Percentiles rank a stretch among this genome's conserved stretches.
Evolutionary conservation across 2,113 vertebrate genomes (phyloP).

Genomic region (Benitochromis conjunctus): DNA sequence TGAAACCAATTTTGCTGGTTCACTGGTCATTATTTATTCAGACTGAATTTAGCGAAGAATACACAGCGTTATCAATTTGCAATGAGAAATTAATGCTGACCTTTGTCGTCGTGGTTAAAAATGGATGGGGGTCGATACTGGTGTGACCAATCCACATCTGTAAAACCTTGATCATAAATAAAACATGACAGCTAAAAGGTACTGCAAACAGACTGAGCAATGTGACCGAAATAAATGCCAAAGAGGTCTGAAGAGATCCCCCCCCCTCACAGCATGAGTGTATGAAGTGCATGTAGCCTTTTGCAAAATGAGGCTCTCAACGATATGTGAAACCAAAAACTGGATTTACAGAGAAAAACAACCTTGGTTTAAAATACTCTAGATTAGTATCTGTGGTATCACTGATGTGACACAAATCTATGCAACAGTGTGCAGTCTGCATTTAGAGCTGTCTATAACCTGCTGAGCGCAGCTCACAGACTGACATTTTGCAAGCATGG

Average conservation of each 20-base stretch:
- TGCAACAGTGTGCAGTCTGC: not conserved
- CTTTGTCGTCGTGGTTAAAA: not conserved
- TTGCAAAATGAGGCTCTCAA: not conserved
- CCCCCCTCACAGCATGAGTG: not conserved
- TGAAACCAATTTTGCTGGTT: not conserved
- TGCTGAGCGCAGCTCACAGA: not conserved
- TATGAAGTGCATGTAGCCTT: not conserved
- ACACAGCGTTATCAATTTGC: not conserved
- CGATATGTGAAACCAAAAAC: not conserved
- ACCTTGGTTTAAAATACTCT: not conserved
- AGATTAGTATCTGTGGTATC: not conserved
- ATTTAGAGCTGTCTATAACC: not conserved
- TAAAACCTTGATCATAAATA: not conserved
- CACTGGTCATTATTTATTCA: not conserved
- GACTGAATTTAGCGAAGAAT: not conserved
- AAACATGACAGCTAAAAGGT: not conserved
- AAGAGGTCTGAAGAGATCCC: not conserved
- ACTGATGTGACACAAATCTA: slow-evolving; percentile 25
- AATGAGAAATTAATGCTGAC: not conserved
- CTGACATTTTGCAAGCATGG: slow-evolving; percentile 19
- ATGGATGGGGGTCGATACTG: not conserved
- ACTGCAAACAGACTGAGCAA: not conserved
- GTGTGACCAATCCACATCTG: not conserved
- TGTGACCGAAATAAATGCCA: not conserved
- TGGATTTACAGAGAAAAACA: not conserved